A percentile compares a stretch with the other conserved stretches of the same genome.
Evolutionary conservation across 2,888 invertebrate genomes (phyloP).

Genomic region (Chelonus formosanus): DNA sequence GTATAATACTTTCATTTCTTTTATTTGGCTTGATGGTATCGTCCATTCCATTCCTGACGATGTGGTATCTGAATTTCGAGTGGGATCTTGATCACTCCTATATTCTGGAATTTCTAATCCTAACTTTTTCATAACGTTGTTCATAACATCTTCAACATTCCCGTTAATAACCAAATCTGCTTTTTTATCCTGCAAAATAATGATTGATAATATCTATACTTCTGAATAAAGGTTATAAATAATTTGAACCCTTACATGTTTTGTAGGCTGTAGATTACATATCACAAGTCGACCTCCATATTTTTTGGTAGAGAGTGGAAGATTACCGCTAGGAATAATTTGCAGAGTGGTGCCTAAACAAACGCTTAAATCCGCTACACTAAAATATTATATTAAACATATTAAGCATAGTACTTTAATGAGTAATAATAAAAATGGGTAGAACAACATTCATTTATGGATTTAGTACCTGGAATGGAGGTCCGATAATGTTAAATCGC

Average conservation of each 20-base stretch:
- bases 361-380: slow-evolving; percentile 91
- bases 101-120: slow-evolving; percentile 80
- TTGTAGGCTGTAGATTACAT: slow-evolving; percentile 97
- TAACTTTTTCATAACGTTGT: slow-evolving; percentile 77
- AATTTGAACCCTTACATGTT: slow-evolving; percentile 75
- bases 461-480: slow-evolving; percentile 80
- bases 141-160: slow-evolving; percentile 86
- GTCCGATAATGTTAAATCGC: slow-evolving; percentile 84
- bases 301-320: slow-evolving; percentile 86
- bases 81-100: slow-evolving; percentile 73
- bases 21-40: slow-evolving; percentile 70
- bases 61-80: slow-evolving; percentile 67
- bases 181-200: slow-evolving; percentile 80
- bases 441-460: too few species aligned
- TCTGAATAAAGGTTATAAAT: too few species aligned
- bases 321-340: slow-evolving; percentile 95
- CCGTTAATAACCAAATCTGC: slow-evolving; percentile 88
- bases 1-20: slow-evolving; percentile 72
- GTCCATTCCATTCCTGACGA: slow-evolving; percentile 76
- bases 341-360: slow-evolving; percentile 97
- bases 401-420: too few species aligned
- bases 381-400: slow-evolving; percentile 65
- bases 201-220: slow-evolving; percentile 49
- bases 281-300: slow-evolving; percentile 90
- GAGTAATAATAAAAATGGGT: too few species aligned